Evolutionary conservation across 2,888 invertebrate genomes (phyloP).

Genomic region (Tipula confusa): DNA sequence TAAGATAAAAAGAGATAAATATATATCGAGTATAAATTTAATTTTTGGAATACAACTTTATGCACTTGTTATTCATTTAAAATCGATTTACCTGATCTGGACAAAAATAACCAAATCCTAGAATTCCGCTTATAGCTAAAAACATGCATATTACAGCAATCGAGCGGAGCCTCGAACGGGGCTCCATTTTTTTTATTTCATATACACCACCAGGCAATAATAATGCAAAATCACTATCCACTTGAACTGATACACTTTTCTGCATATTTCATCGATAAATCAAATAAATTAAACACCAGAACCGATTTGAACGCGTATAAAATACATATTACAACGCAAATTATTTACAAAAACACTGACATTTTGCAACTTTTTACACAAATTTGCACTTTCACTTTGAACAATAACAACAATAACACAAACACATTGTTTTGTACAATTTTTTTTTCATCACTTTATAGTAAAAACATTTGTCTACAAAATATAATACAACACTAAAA

Average conservation of each 20-base stretch:
- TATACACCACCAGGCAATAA: slow-evolving; percentile 71
- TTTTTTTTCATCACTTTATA: neutral
- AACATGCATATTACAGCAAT: slow-evolving; percentile 76
- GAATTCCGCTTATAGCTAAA: slow-evolving; percentile 77
- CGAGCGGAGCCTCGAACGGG: slow-evolving; percentile 73
- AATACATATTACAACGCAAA: neutral
- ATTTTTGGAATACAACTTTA: neutral
- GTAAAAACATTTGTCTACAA: neutral
- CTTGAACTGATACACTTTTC: slow-evolving; percentile 78
- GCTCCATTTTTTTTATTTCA: slow-evolving; percentile 82
- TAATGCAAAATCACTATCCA: slow-evolving; percentile 77
- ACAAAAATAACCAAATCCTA: slow-evolving; percentile 86
- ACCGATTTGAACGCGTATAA: neutral
- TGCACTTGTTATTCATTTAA: neutral
- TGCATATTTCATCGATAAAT: slow-evolving; percentile 51
- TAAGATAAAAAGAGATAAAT: slow-evolving; percentile 1
- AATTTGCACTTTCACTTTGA: neutral
- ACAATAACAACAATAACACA: neutral
- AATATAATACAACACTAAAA: neutral
- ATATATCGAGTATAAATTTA: neutral
- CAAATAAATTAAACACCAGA: slow-evolving; percentile 36
- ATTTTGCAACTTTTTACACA: neutral
- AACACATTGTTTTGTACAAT: neutral
- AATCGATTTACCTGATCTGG: slow-evolving; percentile 68
- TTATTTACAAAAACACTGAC: neutral